Evolutionary conservation across 1,140 invertebrate genomes (phyloP).

Genomic region (Aricia agestis): DNA sequence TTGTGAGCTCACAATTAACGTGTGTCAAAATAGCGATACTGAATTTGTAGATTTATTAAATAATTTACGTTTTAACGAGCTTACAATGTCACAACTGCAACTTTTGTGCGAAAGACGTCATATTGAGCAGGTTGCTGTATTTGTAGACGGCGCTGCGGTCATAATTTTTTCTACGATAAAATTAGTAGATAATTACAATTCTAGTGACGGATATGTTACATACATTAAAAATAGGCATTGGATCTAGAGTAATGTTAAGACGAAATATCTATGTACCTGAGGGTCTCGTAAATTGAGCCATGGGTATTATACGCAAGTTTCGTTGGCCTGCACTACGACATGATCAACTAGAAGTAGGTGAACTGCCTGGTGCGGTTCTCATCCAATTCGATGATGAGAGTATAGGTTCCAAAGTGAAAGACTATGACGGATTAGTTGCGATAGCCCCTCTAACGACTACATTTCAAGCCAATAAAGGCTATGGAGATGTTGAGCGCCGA

Average conservation of each 20-base stretch:
- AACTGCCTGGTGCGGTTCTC: conserved; percentile 28
- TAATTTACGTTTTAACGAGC: conserved; percentile 31
- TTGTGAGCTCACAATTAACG: too few relatives aligned
- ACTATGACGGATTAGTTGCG: conserved; percentile 28
- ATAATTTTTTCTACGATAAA: too few relatives aligned
- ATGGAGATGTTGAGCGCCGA: conserved; percentile 22
- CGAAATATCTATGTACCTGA: too few relatives aligned
- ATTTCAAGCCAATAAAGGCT: conserved; percentile 26
- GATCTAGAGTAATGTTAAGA: too few relatives aligned
- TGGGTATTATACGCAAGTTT: conserved; percentile 31
- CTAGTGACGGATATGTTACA: too few relatives aligned
- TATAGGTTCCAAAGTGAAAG: conserved; percentile 31
- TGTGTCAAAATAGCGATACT: too few relatives aligned
- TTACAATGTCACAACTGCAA: conserved; percentile 26
- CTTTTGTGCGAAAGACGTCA: conserved; percentile 26
- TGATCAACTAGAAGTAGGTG: conserved; percentile 34
- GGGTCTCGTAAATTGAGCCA: too few relatives aligned
- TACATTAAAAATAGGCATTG: too few relatives aligned
- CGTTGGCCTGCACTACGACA: conserved; percentile 33
- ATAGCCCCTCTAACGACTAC: conserved; percentile 26
- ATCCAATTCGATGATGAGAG: conserved; percentile 37
- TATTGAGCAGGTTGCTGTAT: conserved; percentile 27
- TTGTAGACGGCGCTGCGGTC: too few relatives aligned
- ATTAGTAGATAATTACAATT: too few relatives aligned
- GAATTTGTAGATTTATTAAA: too few relatives aligned